A percentile compares a stretch with the other conserved stretches of the same genome.
phyloP scores from a whole-genome alignment of 2,113 vertebrate species.

The Paradoxurus hermaphroditus region DNA sequence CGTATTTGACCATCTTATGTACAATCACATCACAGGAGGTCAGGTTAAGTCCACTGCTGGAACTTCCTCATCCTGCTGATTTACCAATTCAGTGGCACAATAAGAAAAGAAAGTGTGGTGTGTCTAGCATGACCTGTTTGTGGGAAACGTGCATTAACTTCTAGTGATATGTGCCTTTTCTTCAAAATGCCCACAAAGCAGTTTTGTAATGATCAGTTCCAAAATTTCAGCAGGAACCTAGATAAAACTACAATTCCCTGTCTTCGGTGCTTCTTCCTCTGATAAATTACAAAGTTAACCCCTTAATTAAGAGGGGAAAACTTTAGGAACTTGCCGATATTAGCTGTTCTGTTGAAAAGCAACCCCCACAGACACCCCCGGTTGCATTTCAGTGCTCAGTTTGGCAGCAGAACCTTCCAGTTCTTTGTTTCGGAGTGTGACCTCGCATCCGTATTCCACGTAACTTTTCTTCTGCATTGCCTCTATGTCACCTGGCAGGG shows the following conservation, averaged over 20 bases:
- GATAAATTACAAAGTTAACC: neutral
- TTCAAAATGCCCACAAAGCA: neutral
- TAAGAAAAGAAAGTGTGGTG: neutral
- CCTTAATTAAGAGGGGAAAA: neutral
- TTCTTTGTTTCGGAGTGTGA: neutral
- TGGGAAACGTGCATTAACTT: neutral
- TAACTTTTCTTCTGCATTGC: neutral
- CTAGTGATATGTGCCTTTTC: neutral
- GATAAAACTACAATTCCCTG: neutral
- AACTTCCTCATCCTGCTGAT: neutral
- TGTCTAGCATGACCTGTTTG: neutral
- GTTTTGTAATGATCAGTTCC: neutral
- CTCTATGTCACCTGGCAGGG: neutral
- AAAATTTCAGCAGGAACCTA: neutral
- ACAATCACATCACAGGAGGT: neutral
- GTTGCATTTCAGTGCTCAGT: neutral
- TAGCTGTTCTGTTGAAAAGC: neutral
- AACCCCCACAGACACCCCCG: accelerated
- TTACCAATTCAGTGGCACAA: neutral
- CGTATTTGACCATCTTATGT: neutral
- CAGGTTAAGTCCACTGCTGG: neutral
- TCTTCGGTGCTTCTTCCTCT: neutral
- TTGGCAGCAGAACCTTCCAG: neutral
- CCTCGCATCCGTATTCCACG: neutral
- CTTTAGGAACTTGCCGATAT: neutral